These are phyloP conservation scores for Belonocnema kinseyi DNA, from an alignment of 1,140 invertebrate species.

Conservation along the genomic window DNA sequence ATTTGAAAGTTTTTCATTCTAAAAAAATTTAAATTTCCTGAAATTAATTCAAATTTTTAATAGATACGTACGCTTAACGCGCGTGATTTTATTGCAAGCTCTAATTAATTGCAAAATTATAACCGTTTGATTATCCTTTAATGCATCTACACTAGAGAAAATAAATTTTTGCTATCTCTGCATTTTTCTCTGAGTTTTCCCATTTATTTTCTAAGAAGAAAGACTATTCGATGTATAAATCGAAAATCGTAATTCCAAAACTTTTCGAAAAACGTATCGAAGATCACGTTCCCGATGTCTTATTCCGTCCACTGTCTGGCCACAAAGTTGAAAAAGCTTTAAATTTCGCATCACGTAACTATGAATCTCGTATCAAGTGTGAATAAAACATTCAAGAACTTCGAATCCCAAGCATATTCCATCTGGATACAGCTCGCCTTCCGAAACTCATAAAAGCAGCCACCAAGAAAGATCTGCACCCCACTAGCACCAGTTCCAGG, in stretches of 20 bases:
- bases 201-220: neutral
- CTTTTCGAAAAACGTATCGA: constrained; percentile 15
- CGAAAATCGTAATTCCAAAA: neutral
- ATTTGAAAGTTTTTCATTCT: too few species aligned
- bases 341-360: constrained; percentile 31
- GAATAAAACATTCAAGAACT: constrained; percentile 31
- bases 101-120: too few species aligned
- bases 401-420: constrained; percentile 15
- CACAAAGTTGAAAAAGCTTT: constrained; percentile 30
- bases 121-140: too few species aligned
- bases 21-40: too few species aligned
- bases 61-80: too few species aligned
- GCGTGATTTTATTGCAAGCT: too few species aligned
- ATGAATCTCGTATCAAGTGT: constrained; percentile 29
- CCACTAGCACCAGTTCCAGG: too few species aligned
- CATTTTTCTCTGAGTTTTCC: neutral
- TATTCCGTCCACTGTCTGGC: constrained; percentile 23
- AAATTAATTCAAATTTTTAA: too few species aligned
- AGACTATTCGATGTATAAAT: neutral
- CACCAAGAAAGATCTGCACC: neutral
- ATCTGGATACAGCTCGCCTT: constrained; percentile 16
- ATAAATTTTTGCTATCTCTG: too few species aligned
- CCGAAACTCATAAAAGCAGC: constrained; percentile 19
- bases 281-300: constrained; percentile 4
- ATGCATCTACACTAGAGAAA: too few species aligned